A percentile compares a stretch with the other conserved stretches of the same genome.
These are phyloP conservation scores for Dasyurus viverrinus DNA, from an alignment of 2,113 vertebrate species.

Conservation along the genomic window DNA sequence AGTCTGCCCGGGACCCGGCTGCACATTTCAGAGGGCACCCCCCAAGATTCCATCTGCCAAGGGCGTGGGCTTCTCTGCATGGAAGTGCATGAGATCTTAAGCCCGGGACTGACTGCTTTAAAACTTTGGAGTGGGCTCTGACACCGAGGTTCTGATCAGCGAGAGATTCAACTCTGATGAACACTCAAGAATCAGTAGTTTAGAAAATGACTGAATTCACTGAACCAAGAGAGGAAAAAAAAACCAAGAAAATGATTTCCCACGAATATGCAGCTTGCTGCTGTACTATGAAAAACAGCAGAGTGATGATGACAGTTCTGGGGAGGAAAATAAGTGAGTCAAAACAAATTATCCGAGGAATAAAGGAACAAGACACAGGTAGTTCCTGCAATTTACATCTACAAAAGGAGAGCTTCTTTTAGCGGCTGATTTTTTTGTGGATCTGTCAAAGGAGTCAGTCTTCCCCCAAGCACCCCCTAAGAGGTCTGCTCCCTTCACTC, in stretches of 20 bases:
- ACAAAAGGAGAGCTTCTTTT: neutral
- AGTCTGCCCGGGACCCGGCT: neutral
- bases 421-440: neutral
- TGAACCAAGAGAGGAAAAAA: neutral
- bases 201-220: neutral
- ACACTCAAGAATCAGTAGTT: neutral
- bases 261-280: neutral
- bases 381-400: neutral
- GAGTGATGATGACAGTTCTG: neutral
- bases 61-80: neutral
- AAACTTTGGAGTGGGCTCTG: neutral
- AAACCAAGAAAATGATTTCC: neutral
- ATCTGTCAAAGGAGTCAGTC: neutral
- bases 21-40: neutral
- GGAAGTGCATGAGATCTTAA: neutral
- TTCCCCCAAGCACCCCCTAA: neutral
- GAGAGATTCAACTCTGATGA: neutral
- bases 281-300: rapidly evolving
- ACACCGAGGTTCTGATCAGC: rapidly evolving
- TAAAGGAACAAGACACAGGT: neutral
- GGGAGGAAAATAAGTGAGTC: neutral
- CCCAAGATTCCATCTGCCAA: too few species aligned
- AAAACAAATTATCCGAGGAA: neutral
- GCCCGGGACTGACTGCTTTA: neutral
- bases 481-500: neutral